A percentile compares a stretch with the other conserved stretches of the same genome.
These are phyloP conservation scores for Falco punctatus DNA, from an alignment of 2,113 vertebrate genomes.

Conservation along the genomic window DNA sequence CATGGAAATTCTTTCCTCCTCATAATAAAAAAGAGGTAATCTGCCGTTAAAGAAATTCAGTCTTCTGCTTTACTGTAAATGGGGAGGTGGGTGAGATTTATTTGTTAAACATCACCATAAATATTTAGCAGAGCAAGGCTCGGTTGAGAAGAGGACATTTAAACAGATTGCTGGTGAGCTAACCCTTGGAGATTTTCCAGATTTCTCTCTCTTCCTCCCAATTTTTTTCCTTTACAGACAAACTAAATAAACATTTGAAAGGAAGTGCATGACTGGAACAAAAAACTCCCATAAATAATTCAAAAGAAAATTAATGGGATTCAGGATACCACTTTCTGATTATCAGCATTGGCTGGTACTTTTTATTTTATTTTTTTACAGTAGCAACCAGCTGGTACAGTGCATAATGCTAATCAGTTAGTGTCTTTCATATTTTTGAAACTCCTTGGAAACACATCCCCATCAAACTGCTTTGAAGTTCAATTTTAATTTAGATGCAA, in stretches of 20 bases:
- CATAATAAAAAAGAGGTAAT: background rate
- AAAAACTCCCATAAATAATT: constrained; percentile 59
- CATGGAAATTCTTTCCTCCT: background rate
- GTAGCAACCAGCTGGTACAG: constrained; percentile 42
- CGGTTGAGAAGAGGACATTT: background rate
- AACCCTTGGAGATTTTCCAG: constrained; percentile 26
- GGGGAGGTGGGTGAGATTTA: constrained; percentile 25
- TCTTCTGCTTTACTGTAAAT: background rate
- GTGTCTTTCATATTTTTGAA: constrained; percentile 33
- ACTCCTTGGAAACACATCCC: constrained; percentile 61
- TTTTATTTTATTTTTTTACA: background rate
- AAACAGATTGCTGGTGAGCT: constrained; percentile 14
- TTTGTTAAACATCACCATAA: constrained; percentile 29
- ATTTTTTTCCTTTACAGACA: background rate
- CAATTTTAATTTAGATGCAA: constrained; percentile 75
- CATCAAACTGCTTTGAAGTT: constrained; percentile 70
- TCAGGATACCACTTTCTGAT: constrained; percentile 33
- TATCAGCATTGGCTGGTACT: background rate
- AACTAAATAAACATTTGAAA: constrained; percentile 65
- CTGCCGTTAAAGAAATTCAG: background rate
- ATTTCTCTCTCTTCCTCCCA: background rate
- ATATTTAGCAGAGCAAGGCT: constrained; percentile 25
- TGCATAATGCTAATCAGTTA: constrained; percentile 53
- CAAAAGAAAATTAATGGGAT: constrained; percentile 48
- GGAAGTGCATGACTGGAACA: background rate